A percentile compares a stretch with the other conserved stretches of the same genome.
Conservation (phyloP, 2,113 vertebrate species). For the Stercorarius parasiticus region DNA sequence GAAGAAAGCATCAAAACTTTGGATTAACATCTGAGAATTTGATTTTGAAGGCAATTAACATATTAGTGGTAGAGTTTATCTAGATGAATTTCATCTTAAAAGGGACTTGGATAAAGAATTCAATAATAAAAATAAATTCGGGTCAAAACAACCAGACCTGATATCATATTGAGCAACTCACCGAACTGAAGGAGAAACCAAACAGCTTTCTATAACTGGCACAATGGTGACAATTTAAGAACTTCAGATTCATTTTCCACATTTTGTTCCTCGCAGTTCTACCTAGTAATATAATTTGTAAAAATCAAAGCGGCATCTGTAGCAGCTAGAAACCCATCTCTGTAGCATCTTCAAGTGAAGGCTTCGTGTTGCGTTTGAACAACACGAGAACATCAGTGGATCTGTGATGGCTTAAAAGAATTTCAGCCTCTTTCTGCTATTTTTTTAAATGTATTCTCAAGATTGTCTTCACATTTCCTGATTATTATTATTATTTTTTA, state of each 20-base stretch:
- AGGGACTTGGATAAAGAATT: not conserved
- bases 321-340: not conserved
- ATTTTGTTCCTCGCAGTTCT: not conserved
- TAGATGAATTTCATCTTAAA: not conserved
- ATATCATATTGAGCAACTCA: not conserved
- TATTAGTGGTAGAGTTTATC: not conserved
- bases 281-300: not conserved
- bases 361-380: not conserved
- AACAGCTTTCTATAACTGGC: not conserved
- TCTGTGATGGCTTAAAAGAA: not conserved
- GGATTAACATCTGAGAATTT: conserved; percentile 25
- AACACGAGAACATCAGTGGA: not conserved
- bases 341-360: not conserved
- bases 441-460: not conserved
- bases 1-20: not conserved
- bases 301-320: not conserved
- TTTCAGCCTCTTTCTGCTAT: not conserved
- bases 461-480: not conserved
- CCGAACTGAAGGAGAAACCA: not conserved
- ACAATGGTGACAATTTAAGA: not conserved
- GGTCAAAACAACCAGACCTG: not conserved
- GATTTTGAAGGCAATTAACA: not conserved
- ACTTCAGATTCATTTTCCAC: not conserved
- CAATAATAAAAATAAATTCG: not conserved
- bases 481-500: not conserved